Conservation (phyloP, 2,113 vertebrate genomes). For the Cnemophilus loriae region DNA sequence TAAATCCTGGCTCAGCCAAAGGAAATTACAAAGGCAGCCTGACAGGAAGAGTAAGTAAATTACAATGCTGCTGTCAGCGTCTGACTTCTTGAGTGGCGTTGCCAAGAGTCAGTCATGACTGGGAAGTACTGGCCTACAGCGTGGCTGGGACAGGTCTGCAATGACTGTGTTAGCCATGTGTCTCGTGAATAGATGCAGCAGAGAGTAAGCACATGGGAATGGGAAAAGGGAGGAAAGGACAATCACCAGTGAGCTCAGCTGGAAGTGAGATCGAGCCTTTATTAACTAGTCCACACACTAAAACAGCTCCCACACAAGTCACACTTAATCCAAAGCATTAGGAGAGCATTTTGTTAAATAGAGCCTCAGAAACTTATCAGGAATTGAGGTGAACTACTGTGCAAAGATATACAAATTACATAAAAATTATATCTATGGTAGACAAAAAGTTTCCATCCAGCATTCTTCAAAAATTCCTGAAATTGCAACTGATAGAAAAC, state of each 20-base stretch:
- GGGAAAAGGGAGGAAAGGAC: background rate
- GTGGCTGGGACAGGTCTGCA: background rate
- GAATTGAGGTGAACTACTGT: background rate
- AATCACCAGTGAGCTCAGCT: background rate
- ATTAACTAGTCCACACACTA: background rate
- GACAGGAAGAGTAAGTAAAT: constrained; percentile 16
- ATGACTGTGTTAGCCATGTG: background rate
- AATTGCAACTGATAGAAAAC: background rate
- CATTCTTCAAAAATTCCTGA: background rate
- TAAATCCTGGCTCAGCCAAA: constrained; percentile 8
- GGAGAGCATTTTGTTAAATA: background rate
- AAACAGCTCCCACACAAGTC: background rate
- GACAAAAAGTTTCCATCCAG: background rate
- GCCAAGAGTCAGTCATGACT: background rate
- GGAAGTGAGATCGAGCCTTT: background rate
- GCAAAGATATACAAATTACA: background rate
- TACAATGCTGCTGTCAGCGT: background rate
- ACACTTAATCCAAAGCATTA: background rate
- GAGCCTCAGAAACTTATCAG: background rate
- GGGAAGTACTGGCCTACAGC: background rate
- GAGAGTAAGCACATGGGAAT: background rate
- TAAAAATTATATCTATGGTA: background rate
- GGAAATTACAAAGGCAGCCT: constrained; percentile 11
- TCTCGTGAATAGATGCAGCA: background rate
- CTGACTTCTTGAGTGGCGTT: background rate